Conservation (phyloP, 2,888 invertebrate species). For the Gandaritis pyraliata region DNA sequence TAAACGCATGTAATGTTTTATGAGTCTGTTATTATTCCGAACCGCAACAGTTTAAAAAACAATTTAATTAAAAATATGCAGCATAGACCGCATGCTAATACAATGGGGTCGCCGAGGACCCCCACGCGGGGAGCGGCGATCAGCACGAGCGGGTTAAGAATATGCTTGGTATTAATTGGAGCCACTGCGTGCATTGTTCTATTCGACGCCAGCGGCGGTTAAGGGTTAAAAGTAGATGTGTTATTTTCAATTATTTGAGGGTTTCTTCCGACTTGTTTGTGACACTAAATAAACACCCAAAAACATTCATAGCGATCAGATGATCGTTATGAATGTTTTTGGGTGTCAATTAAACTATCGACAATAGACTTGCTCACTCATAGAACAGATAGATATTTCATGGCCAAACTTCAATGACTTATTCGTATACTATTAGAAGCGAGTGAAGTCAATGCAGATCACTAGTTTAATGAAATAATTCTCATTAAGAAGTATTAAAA, state of each 20-base stretch:
- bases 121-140: constrained; percentile 47
- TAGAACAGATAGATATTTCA: too few species aligned
- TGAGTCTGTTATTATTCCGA: neutral
- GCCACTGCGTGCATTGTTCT: constrained; percentile 25
- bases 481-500: too few species aligned
- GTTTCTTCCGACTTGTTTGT: neutral
- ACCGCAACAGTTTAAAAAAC: constrained; percentile 2
- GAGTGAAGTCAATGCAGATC: too few species aligned
- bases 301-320: too few species aligned
- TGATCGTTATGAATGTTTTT: too few species aligned
- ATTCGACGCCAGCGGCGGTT: neutral
- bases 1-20: too few species aligned
- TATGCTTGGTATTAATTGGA: constrained; percentile 31
- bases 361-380: too few species aligned
- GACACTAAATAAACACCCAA: too few species aligned
- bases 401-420: too few species aligned
- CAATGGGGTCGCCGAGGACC: constrained; percentile 22
- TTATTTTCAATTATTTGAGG: constrained; percentile 1
- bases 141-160: constrained; percentile 37
- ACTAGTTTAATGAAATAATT: too few species aligned
- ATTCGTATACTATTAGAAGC: too few species aligned
- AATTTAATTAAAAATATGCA: constrained; percentile 12
- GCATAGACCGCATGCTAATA: constrained; percentile 19
- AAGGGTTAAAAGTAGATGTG: constrained; percentile 19
- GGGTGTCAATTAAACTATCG: too few species aligned